Percentiles rank a stretch among this genome's conserved stretches.
Evolutionary conservation across 2,888 invertebrate species (phyloP).

Genomic region (Drosophila siamana): DNA sequence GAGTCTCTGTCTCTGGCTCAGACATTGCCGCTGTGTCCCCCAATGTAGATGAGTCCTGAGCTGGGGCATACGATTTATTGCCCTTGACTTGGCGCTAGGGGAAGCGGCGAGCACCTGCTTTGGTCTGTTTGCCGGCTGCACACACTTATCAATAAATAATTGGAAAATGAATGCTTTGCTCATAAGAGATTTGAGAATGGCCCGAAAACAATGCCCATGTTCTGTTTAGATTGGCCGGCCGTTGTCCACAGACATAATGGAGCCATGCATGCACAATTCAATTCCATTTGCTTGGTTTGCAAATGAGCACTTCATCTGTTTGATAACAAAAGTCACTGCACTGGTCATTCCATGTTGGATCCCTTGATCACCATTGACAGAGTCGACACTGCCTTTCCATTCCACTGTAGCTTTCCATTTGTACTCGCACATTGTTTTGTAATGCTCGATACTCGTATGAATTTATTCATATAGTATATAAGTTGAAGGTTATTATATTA

Average conservation of each 20-base stretch:
- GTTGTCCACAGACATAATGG: conserved; percentile 23
- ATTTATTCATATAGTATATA: background rate
- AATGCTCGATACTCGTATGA: too few relatives aligned
- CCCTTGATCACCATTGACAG: background rate
- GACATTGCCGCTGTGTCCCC: conserved; percentile 12
- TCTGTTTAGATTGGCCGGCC: conserved; percentile 15
- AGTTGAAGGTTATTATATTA: too few relatives aligned
- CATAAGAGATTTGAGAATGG: conserved; percentile 71
- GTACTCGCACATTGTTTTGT: too few relatives aligned
- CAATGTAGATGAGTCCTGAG: conserved; percentile 29
- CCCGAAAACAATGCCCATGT: conserved; percentile 52
- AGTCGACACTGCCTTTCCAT: too few relatives aligned
- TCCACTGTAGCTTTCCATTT: too few relatives aligned
- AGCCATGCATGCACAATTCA: conserved; percentile 17
- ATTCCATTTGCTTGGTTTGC: conserved; percentile 4
- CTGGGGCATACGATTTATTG: conserved; percentile 63
- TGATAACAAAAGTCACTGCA: background rate
- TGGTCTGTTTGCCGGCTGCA: conserved; percentile 24
- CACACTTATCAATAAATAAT: conserved; percentile 75
- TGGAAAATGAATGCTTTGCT: conserved; percentile 78
- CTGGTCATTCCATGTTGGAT: background rate
- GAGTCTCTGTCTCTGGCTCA: background rate
- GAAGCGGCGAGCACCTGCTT: background rate
- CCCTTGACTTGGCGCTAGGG: conserved; percentile 34
- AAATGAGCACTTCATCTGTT: background rate